Evolutionary conservation across 2,113 vertebrate genomes (phyloP), one percentile per base, ranked within the genome.

Genomic region (Oryctolagus cuniculus): DNA sequence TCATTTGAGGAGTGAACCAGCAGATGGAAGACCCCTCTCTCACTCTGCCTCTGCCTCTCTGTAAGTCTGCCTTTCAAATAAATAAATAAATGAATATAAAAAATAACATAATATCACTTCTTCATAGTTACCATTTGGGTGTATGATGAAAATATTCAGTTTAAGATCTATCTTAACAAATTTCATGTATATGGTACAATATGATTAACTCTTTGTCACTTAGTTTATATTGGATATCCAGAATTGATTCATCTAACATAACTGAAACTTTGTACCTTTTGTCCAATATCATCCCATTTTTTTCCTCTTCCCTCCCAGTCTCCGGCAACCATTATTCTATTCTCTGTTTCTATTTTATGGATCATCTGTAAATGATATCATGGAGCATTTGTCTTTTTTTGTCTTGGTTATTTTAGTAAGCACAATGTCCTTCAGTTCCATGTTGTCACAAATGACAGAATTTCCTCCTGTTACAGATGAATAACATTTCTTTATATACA

Each of bases 271-370:
- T 55, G 17, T 63, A 13, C 31, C 4, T 29, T 16, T 49, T 70
- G 1, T 21, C 29, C 29, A 44, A 38, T 15, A 27, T 44, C 84
- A 15, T 16, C 0, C 7, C 17, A 10, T 21, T 1, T 4, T 4
- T 2, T 10, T 69, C 2, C 10, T 61, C 44, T 44, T 44, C 44
- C 66, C 24, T 15, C 8, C 44, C 8, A 13, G 0, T 15, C 13
- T 5, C 49, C 38, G 34, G 16, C n/a, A 63, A 27, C 17, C 6
- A 73, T 2, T 31, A 22, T 38, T 64, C 7, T 55, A 11, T 66
- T 84, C 5, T 70, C 51, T 72, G 24, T 73, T 69, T 67, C 61
- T 66, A 22, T 27, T 49, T 17, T 12, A 85, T 79, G 69, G 36
- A 55, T 1, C 13, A n/a, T 0, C 34, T 51, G 4, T 27, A 34